phyloP scores from a whole-genome alignment of 2,888 invertebrate genomes.

The Sinotaia quadrata region DNA sequence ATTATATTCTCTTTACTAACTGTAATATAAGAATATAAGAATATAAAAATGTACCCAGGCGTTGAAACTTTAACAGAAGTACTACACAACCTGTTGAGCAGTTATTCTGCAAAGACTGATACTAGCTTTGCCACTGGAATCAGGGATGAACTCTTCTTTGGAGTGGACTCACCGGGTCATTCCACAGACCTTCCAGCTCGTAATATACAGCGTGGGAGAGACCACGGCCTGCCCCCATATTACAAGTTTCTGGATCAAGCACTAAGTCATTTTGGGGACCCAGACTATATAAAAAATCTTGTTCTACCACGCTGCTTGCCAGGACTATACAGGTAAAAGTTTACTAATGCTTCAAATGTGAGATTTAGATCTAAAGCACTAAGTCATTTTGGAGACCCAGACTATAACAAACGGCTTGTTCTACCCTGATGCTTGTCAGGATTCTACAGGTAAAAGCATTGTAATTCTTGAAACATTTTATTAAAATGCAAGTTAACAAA shows the following conservation, averaged over 20 bases:
- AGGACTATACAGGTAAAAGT: slow-evolving; percentile 30
- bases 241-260: slow-evolving; percentile 18
- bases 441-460: too few species aligned
- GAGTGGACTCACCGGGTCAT: neutral
- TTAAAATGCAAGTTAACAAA: too few species aligned
- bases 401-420: too few species aligned
- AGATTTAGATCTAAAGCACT: too few species aligned
- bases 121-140: slow-evolving; percentile 4
- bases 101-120: neutral
- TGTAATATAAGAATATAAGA: too few species aligned
- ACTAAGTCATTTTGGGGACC: neutral
- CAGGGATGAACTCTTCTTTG: slow-evolving; percentile 11
- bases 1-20: too few species aligned
- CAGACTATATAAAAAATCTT: neutral
- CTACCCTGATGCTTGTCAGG: too few species aligned
- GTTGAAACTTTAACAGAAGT: neutral
- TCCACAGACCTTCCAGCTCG: slow-evolving; percentile 29
- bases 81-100: slow-evolving; percentile 1
- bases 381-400: too few species aligned
- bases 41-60: too few species aligned
- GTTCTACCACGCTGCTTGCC: slow-evolving; percentile 22
- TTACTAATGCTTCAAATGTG: too few species aligned
- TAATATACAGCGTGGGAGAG: slow-evolving; percentile 30
- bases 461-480: too few species aligned
- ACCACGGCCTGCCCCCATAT: slow-evolving; percentile 27